These are phyloP conservation scores for Rhopilema esculentum DNA, from an alignment of 30 jellyfish, hydroid and myxozoan species.

Conservation along the genomic window DNA sequence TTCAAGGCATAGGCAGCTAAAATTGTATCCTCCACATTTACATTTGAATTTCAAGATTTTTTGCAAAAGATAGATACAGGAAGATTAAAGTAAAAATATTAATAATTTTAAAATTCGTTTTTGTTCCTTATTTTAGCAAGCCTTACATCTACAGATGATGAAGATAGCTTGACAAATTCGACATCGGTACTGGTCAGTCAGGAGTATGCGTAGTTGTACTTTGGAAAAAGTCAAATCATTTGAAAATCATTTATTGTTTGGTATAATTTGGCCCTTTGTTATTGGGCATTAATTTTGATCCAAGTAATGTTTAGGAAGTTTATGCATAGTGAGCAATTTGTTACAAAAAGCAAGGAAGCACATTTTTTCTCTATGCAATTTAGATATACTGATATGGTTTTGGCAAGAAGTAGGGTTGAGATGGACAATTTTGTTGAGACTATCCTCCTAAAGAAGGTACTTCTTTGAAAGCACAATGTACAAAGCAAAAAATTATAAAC, in stretches of 20 bases:
- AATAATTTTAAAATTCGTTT: too few species aligned
- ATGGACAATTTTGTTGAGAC: too few species aligned
- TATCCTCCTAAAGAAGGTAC: too few species aligned
- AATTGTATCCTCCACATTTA: too few species aligned
- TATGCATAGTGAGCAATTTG: background rate
- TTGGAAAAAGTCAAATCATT: background rate
- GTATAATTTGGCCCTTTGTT: background rate
- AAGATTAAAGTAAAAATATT: too few species aligned
- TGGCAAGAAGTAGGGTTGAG: too few species aligned
- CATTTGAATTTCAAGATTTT: too few species aligned
- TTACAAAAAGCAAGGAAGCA: background rate
- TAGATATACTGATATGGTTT: background rate
- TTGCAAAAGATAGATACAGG: too few species aligned
- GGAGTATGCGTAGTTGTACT: slow-evolving; percentile 27
- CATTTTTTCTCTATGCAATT: background rate
- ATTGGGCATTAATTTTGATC: background rate
- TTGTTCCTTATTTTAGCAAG: slow-evolving; percentile 15
- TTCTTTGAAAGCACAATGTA: too few species aligned
- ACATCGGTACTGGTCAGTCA: slow-evolving; percentile 64
- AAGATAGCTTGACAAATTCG: slow-evolving; percentile 61
- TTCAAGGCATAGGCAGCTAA: too few species aligned
- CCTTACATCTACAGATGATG: slow-evolving; percentile 45
- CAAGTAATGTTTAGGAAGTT: background rate
- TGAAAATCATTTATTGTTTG: background rate
- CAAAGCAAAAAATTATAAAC: too few species aligned